A percentile compares a stretch with the other conserved stretches of the same genome.
phyloP scores from a whole-genome alignment of 2,888 invertebrate genomes.

The Ametastegia equiseti region DNA sequence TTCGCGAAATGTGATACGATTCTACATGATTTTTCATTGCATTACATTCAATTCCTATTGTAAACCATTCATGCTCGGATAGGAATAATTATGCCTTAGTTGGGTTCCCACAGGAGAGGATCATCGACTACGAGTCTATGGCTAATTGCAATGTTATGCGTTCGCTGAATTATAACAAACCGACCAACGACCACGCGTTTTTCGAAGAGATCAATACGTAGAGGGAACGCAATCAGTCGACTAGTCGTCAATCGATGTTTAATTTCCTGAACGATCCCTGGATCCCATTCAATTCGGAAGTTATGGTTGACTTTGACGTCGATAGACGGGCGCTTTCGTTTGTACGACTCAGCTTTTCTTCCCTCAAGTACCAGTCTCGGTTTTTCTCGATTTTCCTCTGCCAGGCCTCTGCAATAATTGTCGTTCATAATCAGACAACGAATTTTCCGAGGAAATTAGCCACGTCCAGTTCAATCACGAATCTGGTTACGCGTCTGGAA shows the following conservation, averaged over 20 bases:
- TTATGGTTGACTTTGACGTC: slow-evolving; percentile 59
- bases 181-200: too few relatives aligned
- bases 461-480: not conserved
- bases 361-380: slow-evolving; percentile 70
- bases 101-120: too few relatives aligned
- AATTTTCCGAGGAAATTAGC: too few relatives aligned
- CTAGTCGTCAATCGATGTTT: slow-evolving; percentile 67
- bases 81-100: too few relatives aligned
- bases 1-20: not conserved
- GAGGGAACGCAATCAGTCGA: not conserved
- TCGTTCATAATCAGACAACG: not conserved
- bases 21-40: not conserved
- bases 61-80: too few relatives aligned
- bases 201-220: too few relatives aligned
- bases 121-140: too few relatives aligned
- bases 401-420: slow-evolving; percentile 66
- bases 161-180: too few relatives aligned
- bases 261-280: slow-evolving; percentile 72
- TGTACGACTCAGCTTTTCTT: slow-evolving; percentile 70
- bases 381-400: slow-evolving; percentile 68
- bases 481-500: too few relatives aligned
- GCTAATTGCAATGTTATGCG: too few relatives aligned
- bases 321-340: slow-evolving; percentile 68
- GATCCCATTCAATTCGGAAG: slow-evolving; percentile 67
- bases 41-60: not conserved